Evolutionary conservation across 2,797 vertebrate genomes (phyloP).

Genomic region (Brachymystax lenok): DNA sequence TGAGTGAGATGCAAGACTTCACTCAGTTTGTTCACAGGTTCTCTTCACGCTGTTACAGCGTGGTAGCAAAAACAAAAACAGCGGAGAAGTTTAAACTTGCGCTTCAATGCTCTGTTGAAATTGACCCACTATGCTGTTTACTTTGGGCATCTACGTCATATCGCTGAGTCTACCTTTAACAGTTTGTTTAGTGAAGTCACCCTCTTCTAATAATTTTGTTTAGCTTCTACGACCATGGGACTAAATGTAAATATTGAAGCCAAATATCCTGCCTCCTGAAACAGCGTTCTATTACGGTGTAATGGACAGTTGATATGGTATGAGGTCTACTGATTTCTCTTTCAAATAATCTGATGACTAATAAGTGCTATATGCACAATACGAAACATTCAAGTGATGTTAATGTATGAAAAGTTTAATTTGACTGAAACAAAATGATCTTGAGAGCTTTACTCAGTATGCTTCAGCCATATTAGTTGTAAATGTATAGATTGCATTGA

Average conservation of each 20-base stretch:
- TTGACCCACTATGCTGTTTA: no score
- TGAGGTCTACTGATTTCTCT: neutral
- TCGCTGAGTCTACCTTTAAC: no score
- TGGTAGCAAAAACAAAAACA: no score
- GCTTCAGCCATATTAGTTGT: slow-evolving; percentile 22
- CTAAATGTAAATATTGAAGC: slow-evolving; percentile 38
- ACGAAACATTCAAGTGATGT: neutral
- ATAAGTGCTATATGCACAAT: neutral
- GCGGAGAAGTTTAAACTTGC: no score
- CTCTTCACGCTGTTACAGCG: no score
- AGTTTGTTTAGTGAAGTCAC: slow-evolving; percentile 34
- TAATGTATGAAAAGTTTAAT: neutral
- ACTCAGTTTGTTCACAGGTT: no score
- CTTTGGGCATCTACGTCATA: no score
- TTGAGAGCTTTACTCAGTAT: neutral
- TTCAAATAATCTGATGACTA: slow-evolving; percentile 1
- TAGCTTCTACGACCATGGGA: slow-evolving; percentile 39
- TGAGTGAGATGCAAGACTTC: no score
- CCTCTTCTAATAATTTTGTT: slow-evolving; percentile 34
- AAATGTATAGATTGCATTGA: neutral
- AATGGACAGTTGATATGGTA: slow-evolving; percentile 42
- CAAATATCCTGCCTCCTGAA: slow-evolving; percentile 30
- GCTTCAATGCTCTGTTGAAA: no score
- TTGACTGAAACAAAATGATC: neutral
- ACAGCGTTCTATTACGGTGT: slow-evolving; percentile 63